A percentile compares a stretch with the other conserved stretches of the same genome.
Conservation (phyloP, 2,113 vertebrate species). For the Corvus hawaiiensis region DNA sequence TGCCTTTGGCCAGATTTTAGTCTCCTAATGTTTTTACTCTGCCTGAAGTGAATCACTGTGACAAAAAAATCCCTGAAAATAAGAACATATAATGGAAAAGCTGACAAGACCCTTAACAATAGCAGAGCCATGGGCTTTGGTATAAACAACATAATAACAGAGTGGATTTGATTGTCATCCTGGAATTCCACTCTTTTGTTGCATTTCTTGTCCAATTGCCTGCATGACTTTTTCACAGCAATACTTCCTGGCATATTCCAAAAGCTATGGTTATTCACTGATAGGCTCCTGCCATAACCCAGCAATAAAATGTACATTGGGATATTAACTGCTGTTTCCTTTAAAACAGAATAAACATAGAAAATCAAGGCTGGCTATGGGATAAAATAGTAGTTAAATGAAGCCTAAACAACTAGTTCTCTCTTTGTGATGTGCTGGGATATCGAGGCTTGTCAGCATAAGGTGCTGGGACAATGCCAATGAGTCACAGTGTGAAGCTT, state of each 20-base stretch:
- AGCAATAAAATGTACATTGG: neutral
- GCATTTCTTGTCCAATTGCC: neutral
- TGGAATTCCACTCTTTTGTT: conserved; percentile 18
- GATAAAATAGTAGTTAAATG: neutral
- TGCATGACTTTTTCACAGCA: neutral
- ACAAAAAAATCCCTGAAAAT: conserved; percentile 34
- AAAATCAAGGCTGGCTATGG: neutral
- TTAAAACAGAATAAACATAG: neutral
- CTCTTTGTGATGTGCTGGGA: neutral
- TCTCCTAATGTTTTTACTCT: neutral
- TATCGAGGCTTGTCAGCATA: neutral
- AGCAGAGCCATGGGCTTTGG: neutral
- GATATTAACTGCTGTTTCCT: neutral
- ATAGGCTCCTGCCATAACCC: neutral
- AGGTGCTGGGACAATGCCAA: neutral
- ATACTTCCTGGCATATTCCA: neutral
- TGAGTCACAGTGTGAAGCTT: neutral
- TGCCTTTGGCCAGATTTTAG: conserved; percentile 15
- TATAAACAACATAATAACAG: conserved; percentile 17
- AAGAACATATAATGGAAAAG: conserved; percentile 20
- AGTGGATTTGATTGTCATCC: conserved; percentile 16
- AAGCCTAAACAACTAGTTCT: neutral
- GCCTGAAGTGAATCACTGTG: conserved; percentile 19
- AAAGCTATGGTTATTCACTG: neutral
- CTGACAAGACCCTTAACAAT: conserved; percentile 19